Evolutionary conservation across 2,888 invertebrate genomes (phyloP), one percentile per base, ranked within the genome.

Genomic region (Nephrotoma appendiculata): DNA sequence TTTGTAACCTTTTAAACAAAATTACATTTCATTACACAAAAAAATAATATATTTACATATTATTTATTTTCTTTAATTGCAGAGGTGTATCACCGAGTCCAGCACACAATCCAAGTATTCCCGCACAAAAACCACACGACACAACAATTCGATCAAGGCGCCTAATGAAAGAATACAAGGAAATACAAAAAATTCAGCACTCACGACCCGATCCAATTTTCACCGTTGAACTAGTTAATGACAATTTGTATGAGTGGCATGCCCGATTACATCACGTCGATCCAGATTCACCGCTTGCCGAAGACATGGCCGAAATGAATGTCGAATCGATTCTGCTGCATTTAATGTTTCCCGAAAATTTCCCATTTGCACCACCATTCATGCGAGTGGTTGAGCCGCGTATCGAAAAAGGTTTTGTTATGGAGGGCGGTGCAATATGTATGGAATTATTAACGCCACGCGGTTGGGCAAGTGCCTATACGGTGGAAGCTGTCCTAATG

Each of bases 341-440:
- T 91, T 92, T 96, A 89, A 93, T 95, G 88, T 97, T 97, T 92
- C 97, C 97, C 15, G 96, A 97, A 90, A 97, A 96, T 90, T 97
- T 97, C 90, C 97, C 97, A 83, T 97, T 97, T 90, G 96, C 96
- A 71, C 97, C 97, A 86, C 97, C 97, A 83, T 97, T 97, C 91
- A 96, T 95, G 93, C 93, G 95, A 89, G 96, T 96, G 83, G 96
- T 96, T 91, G 95, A 96, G 89, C 96, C 96, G 7, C 93, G 95
- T 90, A 95, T 96, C 92, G 96, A 96, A 90, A 95, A 95, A 90
- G 97, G 96, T 57, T 97, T 96, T 90, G 97, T 97, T 41, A 97
- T 97, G 97, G 96, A 97, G 92, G 96, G 96, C 87, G 96, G 97
- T 57, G 97, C 97, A 84, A 97, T 97, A 89, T 96, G 96, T 90